A percentile compares a stretch with the other conserved stretches of the same genome.
phyloP scores from a whole-genome alignment of 2,888 invertebrate genomes.

The Netelia melanura region DNA sequence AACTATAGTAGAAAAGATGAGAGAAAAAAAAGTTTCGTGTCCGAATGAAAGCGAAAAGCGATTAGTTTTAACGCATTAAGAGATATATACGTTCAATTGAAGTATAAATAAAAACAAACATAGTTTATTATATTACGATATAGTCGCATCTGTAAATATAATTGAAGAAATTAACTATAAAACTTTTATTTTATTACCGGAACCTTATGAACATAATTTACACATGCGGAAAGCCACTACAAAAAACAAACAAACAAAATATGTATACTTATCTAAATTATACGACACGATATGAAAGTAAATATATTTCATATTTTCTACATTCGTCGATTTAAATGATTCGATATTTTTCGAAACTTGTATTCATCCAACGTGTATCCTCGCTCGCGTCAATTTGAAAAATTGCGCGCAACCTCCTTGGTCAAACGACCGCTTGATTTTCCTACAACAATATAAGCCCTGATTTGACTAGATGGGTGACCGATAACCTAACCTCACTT shows the following conservation, averaged over 20 bases:
- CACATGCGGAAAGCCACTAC: constrained; percentile 52
- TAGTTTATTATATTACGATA: constrained; percentile 58
- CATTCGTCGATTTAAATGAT: constrained; percentile 55
- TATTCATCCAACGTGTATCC: not conserved
- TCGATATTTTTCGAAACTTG: not conserved
- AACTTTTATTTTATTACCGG: constrained; percentile 79
- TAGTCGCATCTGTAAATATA: constrained; percentile 64
- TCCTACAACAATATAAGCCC: not conserved
- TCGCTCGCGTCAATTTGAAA: not conserved
- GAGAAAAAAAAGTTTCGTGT: constrained; percentile 69
- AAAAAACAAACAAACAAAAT: constrained; percentile 70
- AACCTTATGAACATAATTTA: constrained; percentile 73
- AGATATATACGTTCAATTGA: constrained; percentile 57
- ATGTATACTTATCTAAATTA: constrained; percentile 83
- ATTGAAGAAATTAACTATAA: constrained; percentile 48
- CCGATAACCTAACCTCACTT: too few species aligned
- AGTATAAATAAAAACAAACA: constrained; percentile 61
- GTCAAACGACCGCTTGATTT: not conserved
- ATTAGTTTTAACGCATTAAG: constrained; percentile 69
- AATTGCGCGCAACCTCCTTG: not conserved
- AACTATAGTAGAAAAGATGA: constrained; percentile 50
- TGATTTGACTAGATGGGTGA: not conserved
- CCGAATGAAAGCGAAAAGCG: constrained; percentile 69
- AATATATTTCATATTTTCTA: constrained; percentile 84
- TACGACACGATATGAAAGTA: constrained; percentile 80